A percentile compares a stretch with the other conserved stretches of the same genome.
Conservation (phyloP, 2,113 vertebrate genomes). For the Taurulus bubalis region DNA sequence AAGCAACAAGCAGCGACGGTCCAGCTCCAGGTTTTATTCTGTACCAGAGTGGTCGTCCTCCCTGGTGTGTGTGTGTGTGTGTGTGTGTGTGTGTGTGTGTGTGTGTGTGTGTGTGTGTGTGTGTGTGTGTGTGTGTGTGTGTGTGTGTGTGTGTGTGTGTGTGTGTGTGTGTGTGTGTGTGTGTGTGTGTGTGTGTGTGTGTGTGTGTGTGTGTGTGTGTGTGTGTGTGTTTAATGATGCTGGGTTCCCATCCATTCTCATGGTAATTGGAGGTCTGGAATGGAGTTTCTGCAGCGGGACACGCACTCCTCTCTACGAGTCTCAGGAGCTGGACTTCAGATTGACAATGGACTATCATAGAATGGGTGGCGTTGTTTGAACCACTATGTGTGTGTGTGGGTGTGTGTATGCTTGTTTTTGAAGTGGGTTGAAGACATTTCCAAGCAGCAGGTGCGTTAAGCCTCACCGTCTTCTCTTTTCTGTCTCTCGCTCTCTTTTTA, state of each 20-base stretch:
- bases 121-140: conserved; percentile 58
- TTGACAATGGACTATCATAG: conserved; percentile 63
- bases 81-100: conserved; percentile 55
- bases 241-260: conserved; percentile 83
- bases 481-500: conserved; percentile 2
- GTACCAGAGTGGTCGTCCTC: conserved; percentile 39
- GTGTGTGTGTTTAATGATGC: conserved; percentile 73
- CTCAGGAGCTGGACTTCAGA: conserved; percentile 57
- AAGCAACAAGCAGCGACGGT: conserved; percentile 11
- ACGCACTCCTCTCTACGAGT: conserved; percentile 43
- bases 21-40: conserved; percentile 77
- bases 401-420: conserved; percentile 40
- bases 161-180: conserved; percentile 53
- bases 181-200: conserved; percentile 60
- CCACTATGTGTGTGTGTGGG: conserved; percentile 16
- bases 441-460: conserved; percentile 76
- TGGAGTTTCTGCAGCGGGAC: conserved; percentile 62
- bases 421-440: conserved; percentile 64
- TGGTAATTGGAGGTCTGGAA: conserved; percentile 81
- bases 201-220: conserved; percentile 59
- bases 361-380: conserved; percentile 59
- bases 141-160: conserved; percentile 64
- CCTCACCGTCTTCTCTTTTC: conserved; percentile 28
- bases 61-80: conserved; percentile 61
- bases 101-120: conserved; percentile 43